Evolutionary conservation across 2,888 invertebrate species (phyloP).

Genomic region (Hipparchia semele): DNA sequence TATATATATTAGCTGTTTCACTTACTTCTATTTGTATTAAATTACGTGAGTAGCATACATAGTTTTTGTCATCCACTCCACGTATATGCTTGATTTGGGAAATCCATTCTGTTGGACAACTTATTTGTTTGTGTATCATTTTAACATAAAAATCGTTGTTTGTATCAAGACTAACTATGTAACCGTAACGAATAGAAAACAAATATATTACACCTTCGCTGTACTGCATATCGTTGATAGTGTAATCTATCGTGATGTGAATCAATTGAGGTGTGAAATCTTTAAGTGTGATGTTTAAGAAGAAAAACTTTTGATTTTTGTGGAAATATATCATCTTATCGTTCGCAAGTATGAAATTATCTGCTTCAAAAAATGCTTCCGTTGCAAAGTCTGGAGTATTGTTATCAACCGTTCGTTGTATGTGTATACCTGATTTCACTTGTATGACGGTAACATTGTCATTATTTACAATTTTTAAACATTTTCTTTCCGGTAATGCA

Average conservation of each 20-base stretch:
- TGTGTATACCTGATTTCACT: conserved; percentile 56
- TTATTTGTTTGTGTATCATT: conserved; percentile 41
- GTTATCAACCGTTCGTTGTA: conserved; percentile 58
- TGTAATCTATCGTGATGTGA: conserved; percentile 46
- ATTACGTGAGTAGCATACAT: conserved; percentile 67
- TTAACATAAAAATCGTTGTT: conserved; percentile 32
- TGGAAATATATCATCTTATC: conserved; percentile 55
- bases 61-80: conserved; percentile 63
- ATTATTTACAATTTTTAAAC: conserved; percentile 62
- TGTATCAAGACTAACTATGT: conserved; percentile 56
- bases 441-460: conserved; percentile 56
- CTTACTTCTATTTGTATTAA: conserved; percentile 64
- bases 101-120: conserved; percentile 64
- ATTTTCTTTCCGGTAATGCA: conserved; percentile 58
- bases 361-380: conserved; percentile 63
- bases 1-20: background rate
- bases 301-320: conserved; percentile 58
- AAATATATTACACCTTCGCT: conserved; percentile 51
- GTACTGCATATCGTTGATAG: conserved; percentile 63
- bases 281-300: conserved; percentile 53
- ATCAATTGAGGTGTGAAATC: conserved; percentile 56
- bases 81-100: conserved; percentile 61
- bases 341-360: conserved; percentile 58
- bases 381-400: conserved; percentile 41
- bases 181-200: conserved; percentile 64